Base-by-base conservation (phyloP, 2,797 vertebrate genomes). In the Takifugu ocellatus region DNA sequence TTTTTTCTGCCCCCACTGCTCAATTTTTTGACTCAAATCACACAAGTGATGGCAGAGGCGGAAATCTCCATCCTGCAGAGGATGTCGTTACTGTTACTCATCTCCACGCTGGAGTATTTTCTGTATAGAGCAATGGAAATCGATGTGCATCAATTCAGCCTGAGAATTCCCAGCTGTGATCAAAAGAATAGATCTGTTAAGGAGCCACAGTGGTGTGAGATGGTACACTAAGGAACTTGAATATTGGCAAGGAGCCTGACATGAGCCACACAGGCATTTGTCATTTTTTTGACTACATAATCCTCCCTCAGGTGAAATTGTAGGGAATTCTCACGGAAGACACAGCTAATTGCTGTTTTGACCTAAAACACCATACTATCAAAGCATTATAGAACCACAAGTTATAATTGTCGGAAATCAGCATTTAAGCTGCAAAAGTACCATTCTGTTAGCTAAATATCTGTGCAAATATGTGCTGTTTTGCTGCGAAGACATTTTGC, bases 331-430 rank as follows among this genome's bases (percentile, higher is more conserved):
- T 64, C 75, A 82, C 4, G n/a, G 71, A 74, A 74, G 71, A 83
- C 46, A 48, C 27, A 48, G 12, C 9, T 84, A 84, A 87, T 81
- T 79, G 75, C 58, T 87, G 78, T 84, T 83, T 82, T 87, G 72
- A 77, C 47, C 49, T 31, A 21, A 21, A 74, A 51, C 21, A 61
- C 46, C 10, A 63, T 15, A 58, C 45, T 45, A 33, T 25, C 25
- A 57, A 56, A 21, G 47, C 58, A 53, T 21, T 43, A 31, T 49
- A 69, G 36, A 61, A 51, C 47, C 49, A 51, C 53, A 54, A 59
- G 66, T 44, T 51, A 57, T 21, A 51, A 67, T 36, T 58, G 59
- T 56, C 65, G 51, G 43, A 66, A 71, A 78, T 74, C 46, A 78
- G 49, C 49, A n/a, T 43, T 45, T 67, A 17, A 48, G 16, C 11